Conservation (phyloP, 1,140 invertebrate genomes). For the Polypedilum vanderplanki region DNA sequence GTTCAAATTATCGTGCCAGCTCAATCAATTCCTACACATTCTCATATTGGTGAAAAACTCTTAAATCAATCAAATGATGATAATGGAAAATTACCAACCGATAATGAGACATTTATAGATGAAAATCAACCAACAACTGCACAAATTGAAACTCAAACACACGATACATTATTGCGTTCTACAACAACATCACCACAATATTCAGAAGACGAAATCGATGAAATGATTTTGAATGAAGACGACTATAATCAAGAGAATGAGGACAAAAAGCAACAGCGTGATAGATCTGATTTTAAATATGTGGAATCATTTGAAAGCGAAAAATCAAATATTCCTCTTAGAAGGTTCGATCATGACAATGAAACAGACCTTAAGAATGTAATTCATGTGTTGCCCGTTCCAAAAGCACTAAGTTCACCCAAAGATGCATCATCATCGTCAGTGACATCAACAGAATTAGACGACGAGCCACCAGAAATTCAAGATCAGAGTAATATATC, state of each 20-base stretch:
- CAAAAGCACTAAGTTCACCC: not conserved
- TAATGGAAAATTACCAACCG: not conserved
- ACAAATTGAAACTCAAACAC: not conserved
- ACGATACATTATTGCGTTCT: not conserved
- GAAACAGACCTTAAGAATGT: constrained; percentile 14
- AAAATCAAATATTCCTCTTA: not conserved
- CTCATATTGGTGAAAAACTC: no score
- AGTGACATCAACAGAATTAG: not conserved
- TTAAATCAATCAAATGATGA: not conserved
- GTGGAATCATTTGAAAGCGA: not conserved
- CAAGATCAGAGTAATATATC: not conserved
- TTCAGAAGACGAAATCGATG: constrained; percentile 5
- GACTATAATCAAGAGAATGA: constrained; percentile 1
- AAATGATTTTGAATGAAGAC: not conserved
- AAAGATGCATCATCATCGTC: not conserved
- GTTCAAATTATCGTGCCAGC: constrained; percentile 38
- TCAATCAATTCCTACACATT: constrained; percentile 29
- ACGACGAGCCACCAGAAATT: not conserved
- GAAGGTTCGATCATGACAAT: not conserved
- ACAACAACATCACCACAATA: not conserved
- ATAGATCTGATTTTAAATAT: not conserved
- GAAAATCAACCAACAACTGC: not conserved
- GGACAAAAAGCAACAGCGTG: not conserved
- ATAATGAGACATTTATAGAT: not conserved
- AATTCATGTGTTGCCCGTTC: not conserved